Base-by-base conservation (phyloP, 2,797 vertebrate species). In the Gallirallus australis region DNA sequence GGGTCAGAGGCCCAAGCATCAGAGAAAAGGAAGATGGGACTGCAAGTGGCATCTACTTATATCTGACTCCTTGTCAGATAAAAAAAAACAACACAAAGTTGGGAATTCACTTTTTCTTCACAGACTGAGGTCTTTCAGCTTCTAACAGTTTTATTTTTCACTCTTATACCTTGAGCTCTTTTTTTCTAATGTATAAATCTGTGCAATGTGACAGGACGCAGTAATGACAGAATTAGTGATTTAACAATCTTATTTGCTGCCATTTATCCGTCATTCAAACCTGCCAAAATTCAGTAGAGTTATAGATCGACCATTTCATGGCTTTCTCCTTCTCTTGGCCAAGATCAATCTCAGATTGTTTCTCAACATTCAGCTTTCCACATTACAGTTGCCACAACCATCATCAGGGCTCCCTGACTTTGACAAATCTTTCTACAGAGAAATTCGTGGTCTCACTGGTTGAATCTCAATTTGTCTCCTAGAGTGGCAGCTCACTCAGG, bases 281-380 rank as follows among this genome's bases (percentile, higher is more conserved):
- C 88, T 90, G 95, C 68, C 89, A 95, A 79, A 93, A 84, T 79
- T 88, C 82, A 60, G 82, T 53, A 40, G 71, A 89, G 89, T 94
- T 91, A 88, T 88, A 69, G 83, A 96, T 90, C 93, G 89, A 89
- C 88, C 88, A 71, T 92, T 92, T 89, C 86, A 70, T 94, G 70
- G 70, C 82, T 80, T 77, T 90, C 89, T 95, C 87, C 73, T 68
- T 68, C 90, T 68, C 86, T 64, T 89, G 70, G 64, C 68, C 88
- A 79, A 84, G 83, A n/a, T 92, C 82, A 96, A 94, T 96, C 91
- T 86, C 52, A 37, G 72, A 86, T 75, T 95, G 93, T 95, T 95
- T 93, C 87, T 96, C 66, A 91, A 24, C 56, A 4, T 85, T 90
- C 85, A 91, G 40, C 63, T 94, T 94, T 86, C 77, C 83, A 82